Conservation (phyloP, 2,797 vertebrate species). For the Chaetodon trifasciatus region DNA sequence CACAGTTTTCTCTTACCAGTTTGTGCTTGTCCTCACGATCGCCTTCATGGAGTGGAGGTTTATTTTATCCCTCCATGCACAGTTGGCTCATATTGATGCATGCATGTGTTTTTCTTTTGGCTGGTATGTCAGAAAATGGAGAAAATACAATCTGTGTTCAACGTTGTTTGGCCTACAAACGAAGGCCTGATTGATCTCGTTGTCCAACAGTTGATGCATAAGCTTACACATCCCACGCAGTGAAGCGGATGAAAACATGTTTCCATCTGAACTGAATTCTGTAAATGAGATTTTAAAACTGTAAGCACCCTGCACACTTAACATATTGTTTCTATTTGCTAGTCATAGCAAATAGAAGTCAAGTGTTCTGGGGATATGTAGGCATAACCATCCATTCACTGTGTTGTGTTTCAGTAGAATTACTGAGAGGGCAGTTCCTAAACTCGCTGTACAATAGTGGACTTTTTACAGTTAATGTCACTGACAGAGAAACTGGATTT, state of each 20-base stretch:
- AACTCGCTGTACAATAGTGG: background rate
- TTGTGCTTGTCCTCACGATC: background rate
- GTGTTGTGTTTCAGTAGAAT: no score
- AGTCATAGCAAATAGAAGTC: background rate
- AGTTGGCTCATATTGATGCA: conserved; percentile 2
- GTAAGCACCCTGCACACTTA: background rate
- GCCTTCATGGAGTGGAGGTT: background rate
- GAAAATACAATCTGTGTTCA: conserved; percentile 6
- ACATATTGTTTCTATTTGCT: background rate
- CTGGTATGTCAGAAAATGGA: background rate
- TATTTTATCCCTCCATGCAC: background rate
- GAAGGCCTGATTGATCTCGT: conserved; percentile 9
- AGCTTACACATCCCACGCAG: background rate
- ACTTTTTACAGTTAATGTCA: background rate
- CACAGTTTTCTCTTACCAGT: background rate
- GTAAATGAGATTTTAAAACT: background rate
- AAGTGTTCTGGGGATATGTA: background rate
- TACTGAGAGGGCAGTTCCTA: background rate
- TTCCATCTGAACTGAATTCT: conserved; percentile 1
- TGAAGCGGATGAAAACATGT: background rate
- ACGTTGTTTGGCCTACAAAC: conserved; percentile 25
- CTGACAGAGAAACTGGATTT: background rate
- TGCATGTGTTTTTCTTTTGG: conserved; percentile 30
- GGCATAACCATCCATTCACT: background rate
- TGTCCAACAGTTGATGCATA: conserved; percentile 3